Evolutionary conservation across 1,140 invertebrate genomes (phyloP), one percentile per base, ranked within the genome.

Genomic region (Drosophila prosaltans): DNA sequence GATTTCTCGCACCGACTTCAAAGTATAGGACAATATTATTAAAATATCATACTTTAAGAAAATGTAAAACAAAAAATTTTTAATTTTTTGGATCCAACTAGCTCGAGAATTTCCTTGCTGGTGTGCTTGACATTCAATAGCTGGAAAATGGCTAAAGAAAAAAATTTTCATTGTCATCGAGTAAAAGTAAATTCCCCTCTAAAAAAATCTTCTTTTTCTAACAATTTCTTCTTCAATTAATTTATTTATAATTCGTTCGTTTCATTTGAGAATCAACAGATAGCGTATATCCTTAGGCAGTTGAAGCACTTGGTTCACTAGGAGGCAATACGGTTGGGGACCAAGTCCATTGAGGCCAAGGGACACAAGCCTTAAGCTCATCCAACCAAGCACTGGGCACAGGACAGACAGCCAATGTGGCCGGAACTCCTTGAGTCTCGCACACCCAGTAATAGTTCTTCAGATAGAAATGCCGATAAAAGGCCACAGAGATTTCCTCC

Each of bases 381-480:
- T 70, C 71, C 60, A 89, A 26, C 28, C 61, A 88, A 8, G 28
- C 84, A 0, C 54, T 26, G 3, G 59, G 43, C 0, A 63, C 0
- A 0, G 64, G 48, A 10, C 85, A 90, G 6, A 21, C 26, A 2
- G 16, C 71, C 16, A 81, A 40, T 6, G 68, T 65, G 16, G 82
- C 79, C 0, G 89, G 70, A 7, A 72, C 71, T 3, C 72, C 76
- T 10, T 65, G 68, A 2, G 59, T 45, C 4, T 26, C 6, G 58
- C 89, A 91, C 5, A 58, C 51, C 89, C 89, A 91, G 40, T 70
- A 91, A 40, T 65, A 16, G n/a, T 51, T 77, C 64, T 91, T 91
- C 24, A 64, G 45, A 36, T 59, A 68, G 30, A 80, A 89, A 48
- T 91, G 78, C 3, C 70, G 62, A 64, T 85, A 91, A 6, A 6